Evolutionary conservation across 2,113 vertebrate genomes (phyloP).

Genomic region (Clarias magur): DNA sequence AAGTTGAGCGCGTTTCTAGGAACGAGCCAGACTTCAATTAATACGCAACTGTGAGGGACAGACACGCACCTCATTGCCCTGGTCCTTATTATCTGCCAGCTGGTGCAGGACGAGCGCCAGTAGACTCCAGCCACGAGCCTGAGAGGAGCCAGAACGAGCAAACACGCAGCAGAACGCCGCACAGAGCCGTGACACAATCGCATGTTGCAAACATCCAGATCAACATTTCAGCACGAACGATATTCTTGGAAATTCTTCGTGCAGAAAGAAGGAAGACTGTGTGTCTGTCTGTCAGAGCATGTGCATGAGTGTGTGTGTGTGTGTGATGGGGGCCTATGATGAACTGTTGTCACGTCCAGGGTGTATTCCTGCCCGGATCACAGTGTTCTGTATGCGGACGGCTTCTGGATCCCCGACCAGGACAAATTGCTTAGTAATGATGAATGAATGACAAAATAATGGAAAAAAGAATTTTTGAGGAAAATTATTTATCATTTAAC

Average conservation of each 20-base stretch:
- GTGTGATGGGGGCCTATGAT: not conserved
- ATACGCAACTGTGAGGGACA: not conserved
- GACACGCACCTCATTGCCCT: conserved; percentile 7
- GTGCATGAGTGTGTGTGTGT: not conserved
- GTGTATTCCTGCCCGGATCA: not conserved
- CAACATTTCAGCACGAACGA: not conserved
- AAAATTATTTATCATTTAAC: too few species aligned
- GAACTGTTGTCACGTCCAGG: not conserved
- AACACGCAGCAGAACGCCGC: conserved; percentile 17
- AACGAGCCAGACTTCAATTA: not conserved
- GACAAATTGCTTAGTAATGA: not conserved
- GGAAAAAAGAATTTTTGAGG: too few species aligned
- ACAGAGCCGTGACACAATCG: not conserved
- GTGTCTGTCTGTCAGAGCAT: not conserved
- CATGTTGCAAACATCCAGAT: not conserved
- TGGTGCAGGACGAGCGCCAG: conserved; percentile 9
- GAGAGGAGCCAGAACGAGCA: conserved; percentile 24
- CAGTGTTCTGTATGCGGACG: too few species aligned
- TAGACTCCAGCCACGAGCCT: not conserved
- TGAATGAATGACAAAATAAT: too few species aligned
- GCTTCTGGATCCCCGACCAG: not conserved
- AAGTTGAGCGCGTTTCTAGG: not conserved
- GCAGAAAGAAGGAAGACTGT: not conserved
- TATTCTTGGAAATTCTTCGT: not conserved
- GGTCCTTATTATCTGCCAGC: conserved; percentile 27